Evolutionary conservation across 2,113 vertebrate species (phyloP).

Genomic region (Diadophis punctatus): DNA sequence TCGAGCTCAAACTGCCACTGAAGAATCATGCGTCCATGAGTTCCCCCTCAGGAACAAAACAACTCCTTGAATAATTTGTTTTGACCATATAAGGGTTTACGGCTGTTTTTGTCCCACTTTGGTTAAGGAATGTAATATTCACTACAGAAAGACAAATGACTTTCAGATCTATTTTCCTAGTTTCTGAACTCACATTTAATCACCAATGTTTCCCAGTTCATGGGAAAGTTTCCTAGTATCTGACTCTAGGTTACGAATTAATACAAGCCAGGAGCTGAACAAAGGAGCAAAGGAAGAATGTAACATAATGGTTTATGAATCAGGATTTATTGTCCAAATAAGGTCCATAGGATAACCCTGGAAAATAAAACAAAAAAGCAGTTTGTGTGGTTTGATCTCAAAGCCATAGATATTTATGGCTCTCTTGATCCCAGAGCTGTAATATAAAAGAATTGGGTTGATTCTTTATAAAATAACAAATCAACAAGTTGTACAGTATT

Average conservation of each 20-base stretch:
- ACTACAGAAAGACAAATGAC: neutral
- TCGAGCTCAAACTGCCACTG: neutral
- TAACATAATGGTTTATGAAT: neutral
- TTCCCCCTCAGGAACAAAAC: neutral
- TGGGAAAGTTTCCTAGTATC: neutral
- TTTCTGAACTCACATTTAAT: neutral
- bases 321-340: neutral
- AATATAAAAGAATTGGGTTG: neutral
- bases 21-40: neutral
- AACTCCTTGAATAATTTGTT: neutral
- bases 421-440: neutral
- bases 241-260: neutral
- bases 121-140: neutral
- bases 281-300: neutral
- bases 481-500: neutral
- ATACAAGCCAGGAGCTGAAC: neutral
- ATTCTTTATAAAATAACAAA: neutral
- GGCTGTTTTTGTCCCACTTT: neutral
- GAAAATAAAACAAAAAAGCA: neutral
- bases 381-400: neutral
- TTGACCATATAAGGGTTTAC: neutral
- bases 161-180: neutral
- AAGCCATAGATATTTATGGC: too few species aligned
- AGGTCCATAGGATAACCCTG: neutral
- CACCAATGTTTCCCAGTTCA: neutral